These are phyloP conservation scores for Pristiophorus japonicus DNA, from an alignment of 2,113 vertebrate species.

Conservation along the genomic window DNA sequence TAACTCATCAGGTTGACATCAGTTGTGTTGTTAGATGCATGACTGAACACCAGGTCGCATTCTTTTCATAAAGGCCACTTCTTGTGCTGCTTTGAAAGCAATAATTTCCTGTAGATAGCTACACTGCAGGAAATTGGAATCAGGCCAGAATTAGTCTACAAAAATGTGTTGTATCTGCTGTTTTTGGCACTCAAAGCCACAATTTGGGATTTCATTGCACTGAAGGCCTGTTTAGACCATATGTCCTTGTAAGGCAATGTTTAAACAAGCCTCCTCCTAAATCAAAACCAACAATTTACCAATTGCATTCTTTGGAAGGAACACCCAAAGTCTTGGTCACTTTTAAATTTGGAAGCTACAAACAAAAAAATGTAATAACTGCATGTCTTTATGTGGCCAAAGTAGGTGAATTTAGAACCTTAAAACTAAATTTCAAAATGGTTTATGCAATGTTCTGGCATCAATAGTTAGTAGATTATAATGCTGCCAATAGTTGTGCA, in stretches of 20 bases:
- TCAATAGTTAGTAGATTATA: not conserved
- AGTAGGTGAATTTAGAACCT: not conserved
- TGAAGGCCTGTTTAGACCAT: slow-evolving; percentile 40
- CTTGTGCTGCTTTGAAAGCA: not conserved
- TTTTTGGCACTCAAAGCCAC: slow-evolving; percentile 43
- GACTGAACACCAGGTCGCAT: slow-evolving; percentile 21
- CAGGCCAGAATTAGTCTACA: slow-evolving; percentile 42
- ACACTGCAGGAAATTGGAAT: slow-evolving; percentile 42
- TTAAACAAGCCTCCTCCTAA: not conserved
- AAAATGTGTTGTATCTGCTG: slow-evolving; percentile 49
- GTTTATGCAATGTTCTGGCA: not conserved
- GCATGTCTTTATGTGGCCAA: not conserved
- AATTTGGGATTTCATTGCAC: slow-evolving; percentile 41
- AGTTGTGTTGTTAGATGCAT: not conserved
- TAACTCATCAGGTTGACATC: not conserved
- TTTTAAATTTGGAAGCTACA: not conserved
- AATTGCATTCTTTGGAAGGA: not conserved
- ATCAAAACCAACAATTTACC: slow-evolving; percentile 20
- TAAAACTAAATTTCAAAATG: not conserved
- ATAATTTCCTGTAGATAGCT: not conserved
- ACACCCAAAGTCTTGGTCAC: not conserved
- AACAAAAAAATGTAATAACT: not conserved
- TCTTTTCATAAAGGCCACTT: not conserved
- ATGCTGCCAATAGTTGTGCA: not conserved
- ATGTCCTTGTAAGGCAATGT: slow-evolving; percentile 39